These are phyloP conservation scores for Gerris lacustris DNA, from an alignment of 2,888 invertebrate genomes.

Conservation along the genomic window DNA sequence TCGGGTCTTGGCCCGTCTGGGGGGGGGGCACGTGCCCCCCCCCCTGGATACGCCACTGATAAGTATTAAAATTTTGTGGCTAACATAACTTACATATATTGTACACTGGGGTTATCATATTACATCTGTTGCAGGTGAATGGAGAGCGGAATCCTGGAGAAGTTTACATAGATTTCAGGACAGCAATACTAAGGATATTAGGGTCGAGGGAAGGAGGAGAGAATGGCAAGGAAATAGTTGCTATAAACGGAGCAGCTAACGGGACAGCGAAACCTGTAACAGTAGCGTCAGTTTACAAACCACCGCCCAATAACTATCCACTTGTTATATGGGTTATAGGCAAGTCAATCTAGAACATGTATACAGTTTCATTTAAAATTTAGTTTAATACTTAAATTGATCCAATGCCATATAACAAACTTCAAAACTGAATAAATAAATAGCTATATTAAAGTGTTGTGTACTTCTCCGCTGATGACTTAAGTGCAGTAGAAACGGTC, in stretches of 20 bases:
- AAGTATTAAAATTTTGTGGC: too few relatives aligned
- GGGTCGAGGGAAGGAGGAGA: constrained; percentile 40
- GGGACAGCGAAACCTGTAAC: constrained; percentile 23
- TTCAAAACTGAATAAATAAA: too few relatives aligned
- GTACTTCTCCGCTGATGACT: too few relatives aligned
- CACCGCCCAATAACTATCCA: constrained; percentile 33
- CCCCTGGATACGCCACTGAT: too few relatives aligned
- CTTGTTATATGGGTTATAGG: constrained; percentile 43
- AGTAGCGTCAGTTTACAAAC: constrained; percentile 29
- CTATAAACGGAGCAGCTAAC: constrained; percentile 27
- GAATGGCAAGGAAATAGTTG: constrained; percentile 15
- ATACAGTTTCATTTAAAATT: neutral
- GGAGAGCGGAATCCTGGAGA: constrained; percentile 77
- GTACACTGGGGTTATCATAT: too few relatives aligned
- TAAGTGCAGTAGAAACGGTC: too few relatives aligned
- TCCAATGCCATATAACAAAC: too few relatives aligned
- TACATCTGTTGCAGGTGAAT: constrained; percentile 50
- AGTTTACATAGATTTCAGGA: constrained; percentile 73
- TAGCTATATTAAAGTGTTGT: too few relatives aligned
- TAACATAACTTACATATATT: too few relatives aligned
- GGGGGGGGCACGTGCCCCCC: too few relatives aligned
- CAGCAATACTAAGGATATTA: constrained; percentile 62
- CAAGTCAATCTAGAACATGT: constrained; percentile 29
- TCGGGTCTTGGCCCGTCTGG: too few relatives aligned
- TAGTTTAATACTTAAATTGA: neutral